phyloP scores from a whole-genome alignment of 2,113 vertebrate genomes.

The Oryzias javanicus region DNA sequence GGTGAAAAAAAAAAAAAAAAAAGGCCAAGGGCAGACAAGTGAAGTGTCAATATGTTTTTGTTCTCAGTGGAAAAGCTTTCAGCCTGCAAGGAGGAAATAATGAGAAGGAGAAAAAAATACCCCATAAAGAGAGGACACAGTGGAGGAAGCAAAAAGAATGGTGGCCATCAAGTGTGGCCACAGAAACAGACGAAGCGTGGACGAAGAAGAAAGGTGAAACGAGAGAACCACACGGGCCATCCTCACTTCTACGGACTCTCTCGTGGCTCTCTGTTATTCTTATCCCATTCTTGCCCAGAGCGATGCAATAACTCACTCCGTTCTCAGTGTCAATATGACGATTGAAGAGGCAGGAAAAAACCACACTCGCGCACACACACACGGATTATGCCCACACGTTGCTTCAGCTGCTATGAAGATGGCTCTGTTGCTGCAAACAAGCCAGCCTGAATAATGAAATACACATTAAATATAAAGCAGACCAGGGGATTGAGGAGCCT shows the following conservation, averaged over 20 bases:
- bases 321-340: constrained; percentile 37
- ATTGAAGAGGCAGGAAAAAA: constrained; percentile 5
- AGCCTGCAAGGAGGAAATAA: constrained; percentile 20
- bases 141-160: constrained; percentile 2
- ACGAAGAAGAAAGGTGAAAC: constrained; percentile 28
- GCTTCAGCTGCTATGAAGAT: constrained; percentile 33
- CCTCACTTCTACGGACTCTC: constrained; percentile 36
- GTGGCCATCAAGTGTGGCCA: constrained; percentile 26
- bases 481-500: constrained; percentile 25
- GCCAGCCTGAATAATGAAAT: constrained; percentile 62
- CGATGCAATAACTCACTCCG: constrained; percentile 47
- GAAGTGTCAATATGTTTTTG: constrained; percentile 35
- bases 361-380: neutral
- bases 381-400: constrained; percentile 7
- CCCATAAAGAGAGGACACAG: neutral
- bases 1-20: too few relatives aligned
- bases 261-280: constrained; percentile 37
- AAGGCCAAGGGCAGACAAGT: neutral
- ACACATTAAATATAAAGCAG: constrained; percentile 66
- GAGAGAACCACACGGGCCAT: constrained; percentile 17
- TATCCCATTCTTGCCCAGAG: constrained; percentile 39
- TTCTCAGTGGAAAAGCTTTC: constrained; percentile 35
- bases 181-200: constrained; percentile 37
- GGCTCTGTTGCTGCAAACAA: constrained; percentile 48
- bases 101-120: constrained; percentile 3